Percentiles rank a stretch among this genome's conserved stretches.
These are phyloP conservation scores for Cheiracanthium punctorium DNA, from an alignment of 2,888 invertebrate genomes.

Conservation along the genomic window DNA sequence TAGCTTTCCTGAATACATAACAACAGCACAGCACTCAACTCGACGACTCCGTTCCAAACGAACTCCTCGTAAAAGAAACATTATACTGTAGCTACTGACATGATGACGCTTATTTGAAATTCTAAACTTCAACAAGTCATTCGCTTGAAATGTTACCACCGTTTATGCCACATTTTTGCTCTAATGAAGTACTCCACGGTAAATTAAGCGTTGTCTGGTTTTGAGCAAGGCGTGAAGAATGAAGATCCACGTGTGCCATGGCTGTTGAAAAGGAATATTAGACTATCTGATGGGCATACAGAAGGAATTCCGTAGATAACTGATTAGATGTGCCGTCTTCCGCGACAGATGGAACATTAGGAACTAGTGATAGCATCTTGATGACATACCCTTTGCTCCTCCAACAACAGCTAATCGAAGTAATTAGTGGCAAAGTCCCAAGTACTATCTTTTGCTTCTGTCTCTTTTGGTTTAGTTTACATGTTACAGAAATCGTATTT, in stretches of 20 bases:
- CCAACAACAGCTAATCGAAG: constrained; percentile 19
- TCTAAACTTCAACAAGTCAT: background rate
- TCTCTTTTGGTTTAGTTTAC: background rate
- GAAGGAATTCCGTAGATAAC: constrained; percentile 28
- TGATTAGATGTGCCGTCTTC: constrained; percentile 18
- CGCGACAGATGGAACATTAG: constrained; percentile 22
- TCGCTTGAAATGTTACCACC: constrained; percentile 2
- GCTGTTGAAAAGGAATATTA: constrained; percentile 7
- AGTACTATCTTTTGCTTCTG: background rate
- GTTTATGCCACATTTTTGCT: background rate
- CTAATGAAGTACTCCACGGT: constrained; percentile 34
- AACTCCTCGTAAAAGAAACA: background rate
- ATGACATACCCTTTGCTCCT: constrained; percentile 10
- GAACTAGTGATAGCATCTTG: constrained; percentile 28
- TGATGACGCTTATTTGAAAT: background rate
- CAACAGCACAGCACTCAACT: too few species aligned
- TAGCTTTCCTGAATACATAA: too few species aligned
- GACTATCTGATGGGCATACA: constrained; percentile 50
- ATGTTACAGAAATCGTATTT: background rate
- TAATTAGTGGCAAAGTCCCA: constrained; percentile 46
- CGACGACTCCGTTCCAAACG: background rate
- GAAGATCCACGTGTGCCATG: constrained; percentile 16
- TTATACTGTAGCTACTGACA: background rate
- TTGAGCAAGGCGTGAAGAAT: constrained; percentile 44
- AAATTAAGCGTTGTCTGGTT: constrained; percentile 24